These are phyloP conservation scores for Vulpes ferrilata DNA, from an alignment of 2,113 vertebrate species.

Conservation along the genomic window DNA sequence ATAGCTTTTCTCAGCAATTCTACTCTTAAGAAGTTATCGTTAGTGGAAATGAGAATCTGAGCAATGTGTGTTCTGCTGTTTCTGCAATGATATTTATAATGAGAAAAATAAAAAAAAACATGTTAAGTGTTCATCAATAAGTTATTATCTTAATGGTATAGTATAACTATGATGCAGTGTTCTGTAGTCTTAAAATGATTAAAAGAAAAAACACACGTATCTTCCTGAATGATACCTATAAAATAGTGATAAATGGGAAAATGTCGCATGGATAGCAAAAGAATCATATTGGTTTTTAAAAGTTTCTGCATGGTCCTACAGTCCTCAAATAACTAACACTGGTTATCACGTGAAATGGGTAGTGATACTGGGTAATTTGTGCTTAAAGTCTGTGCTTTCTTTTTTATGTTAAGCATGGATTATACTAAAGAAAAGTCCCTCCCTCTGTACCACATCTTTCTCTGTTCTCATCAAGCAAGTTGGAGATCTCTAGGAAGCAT, in stretches of 20 bases:
- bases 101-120: not conserved
- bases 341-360: not conserved
- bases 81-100: not conserved
- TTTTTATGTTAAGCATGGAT: not conserved
- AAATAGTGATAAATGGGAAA: not conserved
- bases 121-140: not conserved
- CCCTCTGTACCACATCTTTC: not conserved
- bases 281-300: not conserved
- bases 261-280: not conserved
- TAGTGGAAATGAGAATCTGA: not conserved
- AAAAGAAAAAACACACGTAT: not conserved
- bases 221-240: not conserved
- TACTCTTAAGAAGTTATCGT: constrained; percentile 6
- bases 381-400: not conserved
- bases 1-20: not conserved
- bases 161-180: not conserved
- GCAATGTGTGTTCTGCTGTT: not conserved
- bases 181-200: not conserved
- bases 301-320: not conserved
- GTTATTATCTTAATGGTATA: not conserved
- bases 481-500: not conserved
- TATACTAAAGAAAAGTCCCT: not conserved
- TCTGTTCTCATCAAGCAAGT: not conserved
- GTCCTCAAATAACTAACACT: not conserved
- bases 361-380: not conserved